A percentile compares a stretch with the other conserved stretches of the same genome.
phyloP scores from a whole-genome alignment of 2,113 vertebrate genomes.

The Orthonyx spaldingii region DNA sequence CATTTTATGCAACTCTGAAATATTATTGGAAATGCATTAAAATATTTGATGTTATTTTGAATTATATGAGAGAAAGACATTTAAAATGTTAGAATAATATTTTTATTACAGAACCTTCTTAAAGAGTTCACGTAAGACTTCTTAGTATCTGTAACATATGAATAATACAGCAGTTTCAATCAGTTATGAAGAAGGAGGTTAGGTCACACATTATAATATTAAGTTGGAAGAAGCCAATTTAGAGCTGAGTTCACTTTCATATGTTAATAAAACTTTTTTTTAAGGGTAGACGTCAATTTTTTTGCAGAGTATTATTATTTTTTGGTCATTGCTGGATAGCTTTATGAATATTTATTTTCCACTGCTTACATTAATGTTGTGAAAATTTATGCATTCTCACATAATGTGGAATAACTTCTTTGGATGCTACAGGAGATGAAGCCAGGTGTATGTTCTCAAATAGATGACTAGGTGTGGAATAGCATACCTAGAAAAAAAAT shows the following conservation, averaged over 20 bases:
- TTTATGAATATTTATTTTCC: slow-evolving; percentile 24
- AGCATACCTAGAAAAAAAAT: neutral
- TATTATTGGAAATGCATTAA: neutral
- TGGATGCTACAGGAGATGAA: neutral
- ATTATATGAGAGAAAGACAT: neutral
- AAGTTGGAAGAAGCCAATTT: neutral
- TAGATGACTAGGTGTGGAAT: neutral
- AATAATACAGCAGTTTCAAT: slow-evolving; percentile 39
- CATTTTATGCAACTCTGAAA: neutral
- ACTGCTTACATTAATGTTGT: neutral
- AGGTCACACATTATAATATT: slow-evolving; percentile 18
- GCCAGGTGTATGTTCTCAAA: neutral
- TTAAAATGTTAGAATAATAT: neutral
- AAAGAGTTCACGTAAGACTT: neutral
- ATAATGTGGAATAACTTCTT: neutral
- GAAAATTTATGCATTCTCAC: neutral
- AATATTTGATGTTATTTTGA: neutral
- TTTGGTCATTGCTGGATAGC: neutral
- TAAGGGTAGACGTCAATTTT: neutral
- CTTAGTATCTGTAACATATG: neutral
- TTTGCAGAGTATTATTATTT: neutral
- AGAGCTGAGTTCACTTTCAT: neutral
- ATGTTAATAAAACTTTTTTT: neutral
- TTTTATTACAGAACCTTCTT: neutral
- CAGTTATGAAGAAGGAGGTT: neutral